Conservation (phyloP, 2,888 invertebrate genomes). For the Leptogaster cylindrica region DNA sequence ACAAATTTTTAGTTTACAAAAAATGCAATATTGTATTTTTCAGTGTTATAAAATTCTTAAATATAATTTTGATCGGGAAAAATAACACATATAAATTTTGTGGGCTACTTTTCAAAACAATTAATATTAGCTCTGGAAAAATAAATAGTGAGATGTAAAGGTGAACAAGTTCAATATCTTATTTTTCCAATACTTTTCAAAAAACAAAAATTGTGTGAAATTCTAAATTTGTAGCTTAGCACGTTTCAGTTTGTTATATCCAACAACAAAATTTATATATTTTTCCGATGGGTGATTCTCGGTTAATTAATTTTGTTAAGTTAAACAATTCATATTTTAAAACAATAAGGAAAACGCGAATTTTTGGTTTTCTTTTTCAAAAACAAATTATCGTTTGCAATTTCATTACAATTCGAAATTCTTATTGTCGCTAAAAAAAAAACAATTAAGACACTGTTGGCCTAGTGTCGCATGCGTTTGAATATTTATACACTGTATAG, state of each 20-base stretch:
- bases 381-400: neutral
- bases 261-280: constrained; percentile 3
- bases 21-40: constrained; percentile 21
- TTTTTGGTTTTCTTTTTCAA: too few relatives aligned
- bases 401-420: too few relatives aligned
- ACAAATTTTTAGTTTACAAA: constrained; percentile 11
- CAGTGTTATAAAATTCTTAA: constrained; percentile 3
- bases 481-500: neutral
- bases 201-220: constrained; percentile 19
- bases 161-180: too few relatives aligned
- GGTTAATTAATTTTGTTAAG: constrained; percentile 14
- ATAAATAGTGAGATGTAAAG: constrained; percentile 19
- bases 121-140: neutral
- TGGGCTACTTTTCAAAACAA: constrained; percentile 26
- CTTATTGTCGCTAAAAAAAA: neutral
- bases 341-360: neutral
- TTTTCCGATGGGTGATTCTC: constrained; percentile 6
- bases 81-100: neutral
- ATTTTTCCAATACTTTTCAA: too few relatives aligned
- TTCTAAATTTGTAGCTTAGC: constrained; percentile 26
- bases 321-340: neutral
- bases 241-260: constrained; percentile 14
- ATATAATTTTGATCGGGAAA: neutral
- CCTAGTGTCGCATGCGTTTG: neutral
- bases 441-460: constrained; percentile 12